Evolutionary conservation across 2,888 invertebrate genomes (phyloP).

Genomic region (Lasioglossum villosulum): DNA sequence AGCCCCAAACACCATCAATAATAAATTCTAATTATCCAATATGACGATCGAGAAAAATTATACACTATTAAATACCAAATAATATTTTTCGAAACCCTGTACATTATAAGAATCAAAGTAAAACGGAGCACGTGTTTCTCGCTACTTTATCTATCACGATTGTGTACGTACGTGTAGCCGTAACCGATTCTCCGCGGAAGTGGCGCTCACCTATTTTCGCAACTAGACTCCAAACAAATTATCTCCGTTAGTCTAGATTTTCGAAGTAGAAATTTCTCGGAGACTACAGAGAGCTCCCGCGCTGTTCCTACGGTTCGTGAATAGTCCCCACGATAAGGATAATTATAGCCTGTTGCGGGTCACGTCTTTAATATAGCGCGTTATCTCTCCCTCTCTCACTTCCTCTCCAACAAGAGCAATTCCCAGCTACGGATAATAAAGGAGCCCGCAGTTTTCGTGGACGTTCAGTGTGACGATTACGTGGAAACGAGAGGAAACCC

Average conservation of each 20-base stretch:
- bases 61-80: too few species aligned
- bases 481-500: constrained; percentile 17
- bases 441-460: not conserved
- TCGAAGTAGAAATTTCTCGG: constrained; percentile 1
- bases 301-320: constrained; percentile 12
- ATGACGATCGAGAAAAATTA: too few species aligned
- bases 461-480: constrained; percentile 21
- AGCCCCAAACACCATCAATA: too few species aligned
- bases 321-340: constrained; percentile 49
- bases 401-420: constrained; percentile 14
- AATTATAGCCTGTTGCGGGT: constrained; percentile 57
- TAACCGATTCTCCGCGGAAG: not conserved
- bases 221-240: not conserved
- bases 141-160: not conserved
- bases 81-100: too few species aligned
- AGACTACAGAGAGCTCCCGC: not conserved
- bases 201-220: not conserved
- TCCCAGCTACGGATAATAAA: constrained; percentile 22
- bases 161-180: not conserved
- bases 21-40: too few species aligned
- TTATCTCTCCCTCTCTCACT: constrained; percentile 25
- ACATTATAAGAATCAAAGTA: not conserved
- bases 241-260: constrained; percentile 4
- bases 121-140: not conserved
- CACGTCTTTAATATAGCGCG: constrained; percentile 56